Base-by-base conservation (phyloP, 2,113 vertebrate genomes). In the Hydrolagus affinis region DNA sequence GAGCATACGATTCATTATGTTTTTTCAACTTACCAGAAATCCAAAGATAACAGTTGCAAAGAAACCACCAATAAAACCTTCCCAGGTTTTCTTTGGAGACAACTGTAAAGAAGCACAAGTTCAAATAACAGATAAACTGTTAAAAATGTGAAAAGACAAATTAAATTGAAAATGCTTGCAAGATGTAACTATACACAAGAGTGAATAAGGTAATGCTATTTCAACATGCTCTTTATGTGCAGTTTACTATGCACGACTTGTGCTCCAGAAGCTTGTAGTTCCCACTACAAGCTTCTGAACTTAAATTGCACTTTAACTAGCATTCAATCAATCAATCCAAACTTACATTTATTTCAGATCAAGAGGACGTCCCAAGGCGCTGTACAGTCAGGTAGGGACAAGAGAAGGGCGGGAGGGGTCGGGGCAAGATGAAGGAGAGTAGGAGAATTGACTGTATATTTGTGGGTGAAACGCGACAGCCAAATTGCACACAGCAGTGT, bases 11-110 rank as follows among this genome's bases (percentile, higher is more conserved):
- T 44, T 44, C 44, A 44, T 44, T 44, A 44, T 44, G 1, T 44
- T 44, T 44, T 44, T 44, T 85, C 85, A 88, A 96, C 98, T 98
- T 91, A 99, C 98, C 85, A 97, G 88, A 90, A 98, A 99, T 90
- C 96, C 95, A 88, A 99, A 97, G n/a, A 97, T 87, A 88, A 99
- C 95, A 0, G 98, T 99, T 88, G 93, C 91, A 90, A 99, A 97
- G 93, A 96, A 98, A 2, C 98, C 98, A 44, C 98, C 98, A 86
- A 99, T 98, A 92, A 99, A 99, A 14, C 98, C 98, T 91, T 99
- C 98, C 98, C 98, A 99, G 44, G 98, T 99, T 92, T 99, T 99
- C 92, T 99, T 99, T 32, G 98, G 98, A 66, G 97, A 99, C 30
- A 99, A 92, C 98, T 99, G 90, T 14, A 64, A 75, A n/a, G 70